A percentile compares a stretch with the other conserved stretches of the same genome.
These are phyloP conservation scores for Orientallactaga bullata DNA, from an alignment of 2,113 vertebrate species.

Conservation along the genomic window DNA sequence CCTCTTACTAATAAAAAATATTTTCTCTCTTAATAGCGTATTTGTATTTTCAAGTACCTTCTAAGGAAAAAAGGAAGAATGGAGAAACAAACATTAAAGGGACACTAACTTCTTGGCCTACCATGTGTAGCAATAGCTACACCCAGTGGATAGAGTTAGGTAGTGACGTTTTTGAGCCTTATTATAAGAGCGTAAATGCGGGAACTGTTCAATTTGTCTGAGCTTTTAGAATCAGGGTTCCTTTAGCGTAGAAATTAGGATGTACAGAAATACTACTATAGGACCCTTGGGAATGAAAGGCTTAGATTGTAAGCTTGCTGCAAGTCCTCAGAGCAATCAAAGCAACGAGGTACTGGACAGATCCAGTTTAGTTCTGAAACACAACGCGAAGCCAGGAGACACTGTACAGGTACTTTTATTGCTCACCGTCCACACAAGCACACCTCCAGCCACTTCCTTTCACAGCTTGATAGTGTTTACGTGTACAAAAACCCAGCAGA, in stretches of 20 bases:
- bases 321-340: not conserved
- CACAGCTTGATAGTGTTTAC: slow-evolving; percentile 91
- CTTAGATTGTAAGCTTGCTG: not conserved
- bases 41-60: slow-evolving; percentile 30
- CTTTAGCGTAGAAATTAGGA: slow-evolving; percentile 28
- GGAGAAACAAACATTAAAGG: not conserved
- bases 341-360: no score
- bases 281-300: slow-evolving; percentile 10
- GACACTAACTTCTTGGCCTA: not conserved
- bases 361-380: not conserved
- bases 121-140: slow-evolving; percentile 79
- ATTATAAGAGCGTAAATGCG: not conserved
- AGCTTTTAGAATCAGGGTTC: not conserved
- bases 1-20: slow-evolving; percentile 35
- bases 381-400: slow-evolving; percentile 67
- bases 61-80: slow-evolving; percentile 43
- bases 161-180: not conserved
- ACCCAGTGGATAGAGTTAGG: slow-evolving; percentile 80
- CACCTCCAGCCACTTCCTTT: slow-evolving; percentile 92
- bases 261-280: slow-evolving; percentile 10
- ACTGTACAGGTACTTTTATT: slow-evolving; percentile 93
- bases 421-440: slow-evolving; percentile 93
- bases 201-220: not conserved
- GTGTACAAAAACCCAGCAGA: slow-evolving; percentile 90
- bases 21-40: slow-evolving; percentile 25